Conservation (phyloP, 2,113 vertebrate species). For the Dicerorhinus sumatrensis region DNA sequence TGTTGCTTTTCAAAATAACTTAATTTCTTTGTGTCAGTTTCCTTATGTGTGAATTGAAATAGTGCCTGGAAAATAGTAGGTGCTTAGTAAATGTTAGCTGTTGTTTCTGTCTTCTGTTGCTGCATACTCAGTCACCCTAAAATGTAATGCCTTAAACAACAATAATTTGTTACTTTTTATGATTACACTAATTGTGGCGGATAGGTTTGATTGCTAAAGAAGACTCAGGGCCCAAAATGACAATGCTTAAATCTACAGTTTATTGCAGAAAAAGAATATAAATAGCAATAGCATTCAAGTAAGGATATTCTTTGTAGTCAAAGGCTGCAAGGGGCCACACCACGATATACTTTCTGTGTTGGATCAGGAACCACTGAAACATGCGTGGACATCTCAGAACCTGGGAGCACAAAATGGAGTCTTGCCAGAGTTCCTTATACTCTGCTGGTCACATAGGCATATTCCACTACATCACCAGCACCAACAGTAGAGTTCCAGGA, state of each 20-base stretch:
- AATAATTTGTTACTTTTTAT: constrained; percentile 6
- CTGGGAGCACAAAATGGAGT: neutral
- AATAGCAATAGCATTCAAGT: neutral
- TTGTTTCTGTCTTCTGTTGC: neutral
- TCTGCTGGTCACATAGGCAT: neutral
- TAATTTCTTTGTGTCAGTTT: neutral
- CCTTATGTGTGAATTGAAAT: neutral
- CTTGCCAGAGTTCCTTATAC: neutral
- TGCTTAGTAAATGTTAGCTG: neutral
- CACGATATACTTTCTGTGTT: neutral
- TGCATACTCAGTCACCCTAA: neutral
- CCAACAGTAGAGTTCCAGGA: neutral
- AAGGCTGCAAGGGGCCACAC: neutral
- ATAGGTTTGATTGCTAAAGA: neutral
- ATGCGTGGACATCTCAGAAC: neutral
- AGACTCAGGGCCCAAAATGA: neutral
- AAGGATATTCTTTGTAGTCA: neutral
- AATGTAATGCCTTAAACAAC: neutral
- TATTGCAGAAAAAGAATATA: neutral
- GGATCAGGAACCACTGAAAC: neutral
- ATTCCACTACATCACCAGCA: neutral
- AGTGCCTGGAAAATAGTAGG: neutral
- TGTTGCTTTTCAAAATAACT: constrained; percentile 3
- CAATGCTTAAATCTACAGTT: neutral
- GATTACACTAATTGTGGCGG: neutral